These are phyloP conservation scores for Trichogramma pretiosum DNA, from an alignment of 1,140 invertebrate genomes.

Conservation along the genomic window DNA sequence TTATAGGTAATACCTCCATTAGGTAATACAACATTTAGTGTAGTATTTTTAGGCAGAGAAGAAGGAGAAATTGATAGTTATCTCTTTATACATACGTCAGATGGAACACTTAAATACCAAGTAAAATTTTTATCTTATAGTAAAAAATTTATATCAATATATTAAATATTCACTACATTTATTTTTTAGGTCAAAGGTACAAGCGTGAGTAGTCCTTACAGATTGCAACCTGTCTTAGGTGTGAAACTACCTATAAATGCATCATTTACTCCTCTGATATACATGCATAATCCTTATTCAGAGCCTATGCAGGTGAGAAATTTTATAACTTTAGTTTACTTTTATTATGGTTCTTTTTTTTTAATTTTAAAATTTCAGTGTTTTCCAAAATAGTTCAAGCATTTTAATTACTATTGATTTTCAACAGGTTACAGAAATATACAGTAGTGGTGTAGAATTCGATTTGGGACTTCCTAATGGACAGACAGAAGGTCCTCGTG, in stretches of 20 bases:
- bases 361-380: neutral
- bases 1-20: conserved; percentile 72
- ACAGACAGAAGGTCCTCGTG: conserved; percentile 66
- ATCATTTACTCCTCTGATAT: conserved; percentile 80
- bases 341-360: neutral
- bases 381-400: conserved; percentile 6
- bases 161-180: conserved; percentile 15
- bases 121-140: conserved; percentile 37
- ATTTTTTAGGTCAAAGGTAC: conserved; percentile 63
- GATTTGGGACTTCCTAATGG: conserved; percentile 80
- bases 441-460: conserved; percentile 85
- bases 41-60: conserved; percentile 86
- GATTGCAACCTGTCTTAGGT: conserved; percentile 78
- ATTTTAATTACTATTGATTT: conserved; percentile 23
- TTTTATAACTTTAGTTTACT: neutral
- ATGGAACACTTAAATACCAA: conserved; percentile 74
- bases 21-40: conserved; percentile 89
- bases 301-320: conserved; percentile 68
- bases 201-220: conserved; percentile 79
- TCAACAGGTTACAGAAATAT: conserved; percentile 71
- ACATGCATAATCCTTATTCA: conserved; percentile 89
- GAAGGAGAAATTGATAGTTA: conserved; percentile 80
- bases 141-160: neutral
- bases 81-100: conserved; percentile 87
- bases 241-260: conserved; percentile 87